Base-by-base conservation (phyloP, 2,888 invertebrate species). In the Nasonia oneida region DNA sequence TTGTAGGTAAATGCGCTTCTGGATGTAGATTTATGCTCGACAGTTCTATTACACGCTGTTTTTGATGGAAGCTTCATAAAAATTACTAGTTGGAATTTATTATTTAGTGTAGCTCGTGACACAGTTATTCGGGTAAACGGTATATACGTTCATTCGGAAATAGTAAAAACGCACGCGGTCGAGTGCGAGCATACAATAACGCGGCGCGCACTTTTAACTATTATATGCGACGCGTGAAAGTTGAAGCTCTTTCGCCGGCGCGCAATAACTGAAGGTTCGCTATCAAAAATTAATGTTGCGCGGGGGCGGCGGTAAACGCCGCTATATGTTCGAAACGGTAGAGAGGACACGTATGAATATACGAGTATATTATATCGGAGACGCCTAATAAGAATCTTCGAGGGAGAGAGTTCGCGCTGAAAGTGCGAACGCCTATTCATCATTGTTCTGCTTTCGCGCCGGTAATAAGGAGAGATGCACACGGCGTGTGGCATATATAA, bases 381-480 rank as follows among this genome's bases (percentile, higher is more conserved):
- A 37, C 42, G 47, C 42, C n/a, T n/a, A 53, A 5, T 53, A 42
- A 42, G 73, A 42, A 73, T 73, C 23, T 23, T 42, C 42, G 42
- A 23, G 42, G 12, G 67, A 37, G 37, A 37, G 42, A 23, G 42
- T 42, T 42, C 39, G 12, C 37, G n/a, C 71, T 37, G 23, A 64
- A 42, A 23, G 76, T 37, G 57, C 37, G 37, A 37, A 53, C 57
- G 53, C 76, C 76, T 37, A 76, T 76, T 76, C 57, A 76, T 76
- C 53, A 76, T 76, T 76, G 76, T 76, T 76, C 57, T 73, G 12
- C 42, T 47, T 73, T 73, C 42, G 73, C 73, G 42, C 42, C n/a
- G 73, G 42, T 39, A 73, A n/a, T 18, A n/a, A 73, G 42, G 64
- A 33, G 33, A 67, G n/a, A 57, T 29, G 33, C 67, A 23, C 15